These are phyloP conservation scores for Tipula unca DNA, from an alignment of 2,888 invertebrate genomes.

Conservation along the genomic window DNA sequence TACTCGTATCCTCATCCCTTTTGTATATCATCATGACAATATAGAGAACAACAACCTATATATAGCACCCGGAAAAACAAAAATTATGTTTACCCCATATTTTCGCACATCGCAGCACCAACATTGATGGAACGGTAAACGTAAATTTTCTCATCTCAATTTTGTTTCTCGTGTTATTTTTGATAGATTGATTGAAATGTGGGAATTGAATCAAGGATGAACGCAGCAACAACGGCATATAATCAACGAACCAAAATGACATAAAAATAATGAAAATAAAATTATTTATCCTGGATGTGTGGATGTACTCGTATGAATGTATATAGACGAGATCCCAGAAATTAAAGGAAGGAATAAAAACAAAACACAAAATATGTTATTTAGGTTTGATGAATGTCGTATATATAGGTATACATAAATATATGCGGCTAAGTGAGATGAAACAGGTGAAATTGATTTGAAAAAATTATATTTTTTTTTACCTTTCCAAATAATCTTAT, in stretches of 20 bases:
- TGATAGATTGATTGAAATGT: not conserved
- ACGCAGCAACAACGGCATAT: not conserved
- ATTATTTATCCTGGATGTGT: not conserved
- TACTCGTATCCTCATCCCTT: not conserved
- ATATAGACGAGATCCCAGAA: not conserved
- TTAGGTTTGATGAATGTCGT: not conserved
- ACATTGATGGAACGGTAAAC: not conserved
- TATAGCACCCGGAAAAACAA: not conserved
- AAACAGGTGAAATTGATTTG: constrained; percentile 8
- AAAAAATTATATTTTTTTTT: not conserved
- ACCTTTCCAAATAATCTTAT: not conserved
- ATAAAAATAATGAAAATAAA: not conserved
- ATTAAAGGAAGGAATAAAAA: not conserved
- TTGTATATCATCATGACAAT: not conserved
- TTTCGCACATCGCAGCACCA: not conserved
- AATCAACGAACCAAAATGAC: not conserved
- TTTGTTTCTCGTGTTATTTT: not conserved
- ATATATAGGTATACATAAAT: not conserved
- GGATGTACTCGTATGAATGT: too few species aligned
- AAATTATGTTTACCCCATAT: not conserved
- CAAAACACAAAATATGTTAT: not conserved
- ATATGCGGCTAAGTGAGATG: not conserved
- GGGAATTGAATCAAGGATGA: not conserved
- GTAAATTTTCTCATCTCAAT: not conserved
- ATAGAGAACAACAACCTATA: not conserved